Evolutionary conservation across 1,140 invertebrate genomes (phyloP).

Genomic region (Ptiloglossa arizonensis): DNA sequence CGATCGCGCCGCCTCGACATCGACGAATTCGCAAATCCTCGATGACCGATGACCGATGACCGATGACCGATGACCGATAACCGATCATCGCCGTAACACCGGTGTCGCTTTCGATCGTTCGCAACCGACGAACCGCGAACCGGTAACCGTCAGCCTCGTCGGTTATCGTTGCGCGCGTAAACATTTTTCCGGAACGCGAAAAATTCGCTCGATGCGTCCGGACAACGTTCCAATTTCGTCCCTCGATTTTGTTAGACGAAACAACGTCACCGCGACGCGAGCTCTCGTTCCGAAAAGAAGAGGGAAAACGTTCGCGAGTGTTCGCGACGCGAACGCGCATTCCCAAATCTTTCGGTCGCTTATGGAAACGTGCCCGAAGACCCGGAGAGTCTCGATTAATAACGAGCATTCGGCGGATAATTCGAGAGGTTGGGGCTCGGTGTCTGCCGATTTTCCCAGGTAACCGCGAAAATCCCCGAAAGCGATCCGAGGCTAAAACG

Average conservation of each 20-base stretch:
- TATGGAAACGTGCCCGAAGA: too few species aligned
- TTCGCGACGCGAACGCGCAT: conserved; percentile 16
- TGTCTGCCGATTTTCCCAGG: conserved; percentile 63
- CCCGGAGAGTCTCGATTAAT: conserved; percentile 70
- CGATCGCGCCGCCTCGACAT: too few species aligned
- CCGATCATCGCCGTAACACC: conserved; percentile 72
- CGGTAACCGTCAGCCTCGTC: conserved; percentile 57
- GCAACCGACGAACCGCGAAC: conserved; percentile 69
- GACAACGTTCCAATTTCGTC: not conserved
- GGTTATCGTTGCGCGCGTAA: conserved; percentile 72
- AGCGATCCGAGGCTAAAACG: conserved; percentile 71
- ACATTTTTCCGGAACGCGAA: too few species aligned
- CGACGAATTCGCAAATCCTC: too few species aligned
- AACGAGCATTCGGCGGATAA: conserved; percentile 52
- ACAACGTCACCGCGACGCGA: conserved; percentile 6
- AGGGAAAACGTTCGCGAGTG: not conserved
- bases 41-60: too few species aligned
- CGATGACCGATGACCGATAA: conserved; percentile 77
- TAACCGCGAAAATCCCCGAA: conserved; percentile 48
- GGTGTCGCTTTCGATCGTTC: conserved; percentile 68
- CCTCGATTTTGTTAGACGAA: conserved; percentile 7
- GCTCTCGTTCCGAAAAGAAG: not conserved
- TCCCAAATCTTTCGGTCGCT: not conserved
- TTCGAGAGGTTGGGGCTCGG: conserved; percentile 40
- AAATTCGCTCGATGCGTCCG: too few species aligned